These are phyloP conservation scores for Amorpha juglandis DNA, from an alignment of 2,888 invertebrate species.

Conservation along the genomic window DNA sequence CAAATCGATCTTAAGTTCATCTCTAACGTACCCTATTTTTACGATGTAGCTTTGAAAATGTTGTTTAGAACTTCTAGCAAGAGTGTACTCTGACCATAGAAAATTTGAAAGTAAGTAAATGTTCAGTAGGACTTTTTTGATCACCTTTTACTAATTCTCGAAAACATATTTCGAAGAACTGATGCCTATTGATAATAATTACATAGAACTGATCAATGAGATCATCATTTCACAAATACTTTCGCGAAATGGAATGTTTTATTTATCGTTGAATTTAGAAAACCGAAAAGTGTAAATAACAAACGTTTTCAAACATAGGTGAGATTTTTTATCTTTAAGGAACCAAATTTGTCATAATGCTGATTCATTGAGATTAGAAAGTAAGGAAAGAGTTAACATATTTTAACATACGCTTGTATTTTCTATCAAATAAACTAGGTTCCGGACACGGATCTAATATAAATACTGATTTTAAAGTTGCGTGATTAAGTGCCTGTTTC, in stretches of 20 bases:
- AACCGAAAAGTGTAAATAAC: background rate
- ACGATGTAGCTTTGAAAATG: background rate
- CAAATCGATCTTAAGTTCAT: background rate
- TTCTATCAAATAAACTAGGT: background rate
- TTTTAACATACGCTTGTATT: background rate
- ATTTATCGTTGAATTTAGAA: background rate
- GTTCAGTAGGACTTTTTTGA: too few species aligned
- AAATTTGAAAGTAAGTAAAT: too few species aligned
- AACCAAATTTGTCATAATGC: background rate
- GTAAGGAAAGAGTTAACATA: background rate
- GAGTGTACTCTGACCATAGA: too few species aligned
- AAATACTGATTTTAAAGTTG: background rate
- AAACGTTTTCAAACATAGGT: too few species aligned
- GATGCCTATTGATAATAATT: too few species aligned
- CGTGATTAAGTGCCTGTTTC: background rate
- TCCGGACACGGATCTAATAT: background rate
- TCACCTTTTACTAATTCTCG: too few species aligned
- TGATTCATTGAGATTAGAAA: constrained; percentile 1
- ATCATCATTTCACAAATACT: too few species aligned
- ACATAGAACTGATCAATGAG: too few species aligned
- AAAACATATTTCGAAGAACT: too few species aligned
- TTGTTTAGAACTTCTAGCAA: background rate
- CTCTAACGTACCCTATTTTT: too few species aligned
- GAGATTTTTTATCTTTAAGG: background rate
- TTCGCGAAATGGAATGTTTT: too few species aligned